Evolutionary conservation across 1,140 invertebrate species (phyloP).

Genomic region (Brachionus manjavacas): DNA sequence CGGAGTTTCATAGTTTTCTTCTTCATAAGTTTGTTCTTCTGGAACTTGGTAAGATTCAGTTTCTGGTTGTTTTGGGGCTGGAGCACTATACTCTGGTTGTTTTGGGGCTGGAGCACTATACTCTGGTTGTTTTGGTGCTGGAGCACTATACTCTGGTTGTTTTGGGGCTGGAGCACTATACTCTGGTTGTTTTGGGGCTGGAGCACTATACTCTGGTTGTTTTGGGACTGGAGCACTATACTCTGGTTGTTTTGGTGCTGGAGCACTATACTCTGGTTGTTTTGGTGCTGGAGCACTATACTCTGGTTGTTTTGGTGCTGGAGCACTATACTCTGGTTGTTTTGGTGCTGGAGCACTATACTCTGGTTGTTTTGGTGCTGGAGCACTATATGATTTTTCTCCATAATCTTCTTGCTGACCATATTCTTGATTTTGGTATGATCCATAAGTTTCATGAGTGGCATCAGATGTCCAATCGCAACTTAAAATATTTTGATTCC

Average conservation of each 20-base stretch:
- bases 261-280: neutral
- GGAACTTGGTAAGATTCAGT: neutral
- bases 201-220: neutral
- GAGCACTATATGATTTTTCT: conserved; percentile 2
- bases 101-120: neutral
- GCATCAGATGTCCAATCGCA: conserved; percentile 36
- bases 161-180: neutral
- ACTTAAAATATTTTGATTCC: conserved; percentile 36
- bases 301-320: neutral
- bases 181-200: neutral
- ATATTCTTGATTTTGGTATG: neutral
- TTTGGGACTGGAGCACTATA: neutral
- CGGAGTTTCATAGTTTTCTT: neutral
- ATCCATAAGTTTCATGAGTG: conserved; percentile 1
- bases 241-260: neutral
- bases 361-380: neutral
- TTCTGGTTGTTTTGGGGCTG: neutral
- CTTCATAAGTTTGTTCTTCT: neutral
- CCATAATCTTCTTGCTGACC: neutral
- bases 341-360: neutral
- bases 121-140: neutral
- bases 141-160: neutral
- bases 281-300: neutral
- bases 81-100: neutral
- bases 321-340: neutral